Evolutionary conservation across 2,113 vertebrate genomes (phyloP).

Genomic region (Dolichallabes microphthalmus): DNA sequence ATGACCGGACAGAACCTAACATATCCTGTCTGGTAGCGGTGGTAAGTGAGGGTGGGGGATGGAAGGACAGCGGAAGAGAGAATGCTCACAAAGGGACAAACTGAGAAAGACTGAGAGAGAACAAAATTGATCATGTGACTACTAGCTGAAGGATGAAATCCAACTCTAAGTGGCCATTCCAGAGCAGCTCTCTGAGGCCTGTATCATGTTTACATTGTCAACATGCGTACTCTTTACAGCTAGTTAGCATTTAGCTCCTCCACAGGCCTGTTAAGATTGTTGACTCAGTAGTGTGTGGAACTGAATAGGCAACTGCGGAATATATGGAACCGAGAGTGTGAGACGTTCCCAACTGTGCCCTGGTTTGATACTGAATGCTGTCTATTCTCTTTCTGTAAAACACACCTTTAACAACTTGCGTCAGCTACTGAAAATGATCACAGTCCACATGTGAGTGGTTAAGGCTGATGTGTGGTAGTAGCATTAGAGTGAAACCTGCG

Average conservation of each 20-base stretch:
- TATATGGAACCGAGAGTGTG: neutral
- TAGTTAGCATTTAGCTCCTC: slow-evolving; percentile 12
- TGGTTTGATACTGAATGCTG: neutral
- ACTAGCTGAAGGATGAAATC: slow-evolving; percentile 35
- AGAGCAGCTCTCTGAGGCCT: slow-evolving; percentile 22
- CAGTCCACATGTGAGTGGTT: neutral
- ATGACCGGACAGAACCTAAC: slow-evolving; percentile 34
- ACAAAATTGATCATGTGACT: slow-evolving; percentile 25
- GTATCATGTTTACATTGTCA: slow-evolving; percentile 6
- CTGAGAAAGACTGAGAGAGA: slow-evolving; percentile 1
- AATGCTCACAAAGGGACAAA: slow-evolving; percentile 1
- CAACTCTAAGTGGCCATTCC: slow-evolving; percentile 33
- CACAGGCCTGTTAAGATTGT: slow-evolving; percentile 5
- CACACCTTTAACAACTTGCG: neutral
- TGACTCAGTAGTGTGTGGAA: neutral
- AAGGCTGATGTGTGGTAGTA: neutral
- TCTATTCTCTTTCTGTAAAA: neutral
- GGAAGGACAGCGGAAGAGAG: slow-evolving; percentile 25
- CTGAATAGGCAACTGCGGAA: neutral
- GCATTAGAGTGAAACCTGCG: neutral
- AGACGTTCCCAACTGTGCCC: neutral
- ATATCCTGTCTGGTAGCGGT: slow-evolving; percentile 35
- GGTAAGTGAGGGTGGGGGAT: slow-evolving; percentile 19
- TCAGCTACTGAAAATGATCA: neutral
- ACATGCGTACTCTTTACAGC: slow-evolving; percentile 1